Evolutionary conservation across 2,888 invertebrate genomes (phyloP).

Genomic region (Apomyelois bistriatella): DNA sequence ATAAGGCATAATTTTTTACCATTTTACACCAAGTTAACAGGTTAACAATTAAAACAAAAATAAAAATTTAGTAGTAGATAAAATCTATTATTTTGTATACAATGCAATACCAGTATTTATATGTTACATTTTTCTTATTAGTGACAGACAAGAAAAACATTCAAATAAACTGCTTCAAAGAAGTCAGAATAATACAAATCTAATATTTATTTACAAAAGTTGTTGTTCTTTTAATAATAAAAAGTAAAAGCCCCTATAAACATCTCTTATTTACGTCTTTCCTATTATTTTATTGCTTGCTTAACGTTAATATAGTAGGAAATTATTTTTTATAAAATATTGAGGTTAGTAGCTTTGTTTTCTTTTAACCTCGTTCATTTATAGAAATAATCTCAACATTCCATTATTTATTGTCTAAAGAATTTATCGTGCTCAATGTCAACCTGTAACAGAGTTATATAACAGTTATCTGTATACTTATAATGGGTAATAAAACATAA

Average conservation of each 20-base stretch:
- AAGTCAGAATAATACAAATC: background rate
- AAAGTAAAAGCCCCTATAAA: background rate
- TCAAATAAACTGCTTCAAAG: background rate
- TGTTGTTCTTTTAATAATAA: background rate
- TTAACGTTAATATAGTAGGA: too few species aligned
- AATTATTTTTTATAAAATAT: background rate
- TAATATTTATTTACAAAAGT: background rate
- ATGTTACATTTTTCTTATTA: background rate
- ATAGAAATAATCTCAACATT: constrained; percentile 1
- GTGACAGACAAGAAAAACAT: too few species aligned
- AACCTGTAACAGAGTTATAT: constrained; percentile 18
- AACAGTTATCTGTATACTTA: background rate
- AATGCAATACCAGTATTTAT: too few species aligned
- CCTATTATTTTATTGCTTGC: background rate
- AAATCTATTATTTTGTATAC: background rate
- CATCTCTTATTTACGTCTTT: background rate
- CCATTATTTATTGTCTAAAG: constrained; percentile 5
- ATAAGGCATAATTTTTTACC: too few species aligned
- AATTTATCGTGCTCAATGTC: constrained; percentile 15
- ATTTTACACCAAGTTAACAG: too few species aligned
- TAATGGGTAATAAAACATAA: background rate
- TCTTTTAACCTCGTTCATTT: background rate
- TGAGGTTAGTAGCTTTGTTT: background rate
- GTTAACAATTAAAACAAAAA: too few species aligned
- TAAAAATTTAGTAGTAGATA: too few species aligned